phyloP scores from a whole-genome alignment of 1,140 invertebrate genomes.

The Helicoverpa armigera region DNA sequence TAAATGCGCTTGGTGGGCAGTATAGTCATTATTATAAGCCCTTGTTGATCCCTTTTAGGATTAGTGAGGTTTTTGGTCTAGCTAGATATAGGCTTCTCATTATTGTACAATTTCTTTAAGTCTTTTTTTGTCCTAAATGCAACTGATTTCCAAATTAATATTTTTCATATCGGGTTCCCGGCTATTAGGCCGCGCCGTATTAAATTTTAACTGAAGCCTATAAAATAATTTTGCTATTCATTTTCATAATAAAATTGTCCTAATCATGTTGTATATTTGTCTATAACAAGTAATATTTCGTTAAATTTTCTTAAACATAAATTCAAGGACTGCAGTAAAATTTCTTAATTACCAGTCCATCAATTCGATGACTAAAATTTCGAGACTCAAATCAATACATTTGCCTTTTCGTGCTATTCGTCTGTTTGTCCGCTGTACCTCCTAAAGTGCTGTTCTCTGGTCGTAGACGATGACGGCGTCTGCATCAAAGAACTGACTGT shows the following conservation, averaged over 20 bases:
- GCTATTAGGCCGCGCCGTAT: background rate
- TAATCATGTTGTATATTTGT: slow-evolving; percentile 11
- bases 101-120: slow-evolving; percentile 21
- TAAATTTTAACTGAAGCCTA: no score
- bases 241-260: slow-evolving; percentile 4
- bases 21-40: background rate
- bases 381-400: background rate
- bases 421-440: background rate
- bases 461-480: slow-evolving; percentile 92
- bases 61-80: background rate
- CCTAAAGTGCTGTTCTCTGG: slow-evolving; percentile 89
- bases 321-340: background rate
- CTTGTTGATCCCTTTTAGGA: background rate
- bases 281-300: background rate
- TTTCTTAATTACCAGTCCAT: no score
- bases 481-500: slow-evolving; percentile 90
- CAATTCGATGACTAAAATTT: background rate
- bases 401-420: background rate
- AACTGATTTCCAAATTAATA: background rate
- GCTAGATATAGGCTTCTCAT: background rate
- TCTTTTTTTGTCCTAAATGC: background rate
- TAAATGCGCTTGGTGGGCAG: no score
- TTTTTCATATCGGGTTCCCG: background rate
- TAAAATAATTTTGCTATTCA: no score
- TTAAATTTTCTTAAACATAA: background rate